Evolutionary conservation across 2,797 vertebrate genomes (phyloP).

Genomic region (Pteropus rufus): DNA sequence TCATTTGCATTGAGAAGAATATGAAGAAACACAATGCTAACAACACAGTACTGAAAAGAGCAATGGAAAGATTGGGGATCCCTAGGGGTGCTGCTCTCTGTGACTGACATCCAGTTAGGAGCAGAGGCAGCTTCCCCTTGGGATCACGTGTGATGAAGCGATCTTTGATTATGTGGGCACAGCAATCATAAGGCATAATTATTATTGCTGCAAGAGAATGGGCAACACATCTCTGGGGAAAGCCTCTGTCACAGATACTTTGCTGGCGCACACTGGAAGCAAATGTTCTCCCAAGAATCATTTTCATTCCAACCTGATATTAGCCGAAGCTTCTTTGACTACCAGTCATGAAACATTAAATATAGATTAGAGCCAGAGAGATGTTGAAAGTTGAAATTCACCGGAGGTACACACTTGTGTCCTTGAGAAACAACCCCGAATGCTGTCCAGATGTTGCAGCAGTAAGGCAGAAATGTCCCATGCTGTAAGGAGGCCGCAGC

Average conservation of each 20-base stretch:
- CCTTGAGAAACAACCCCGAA: conserved; percentile 84
- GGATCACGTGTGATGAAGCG: conserved; percentile 82
- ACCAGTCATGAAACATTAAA: conserved; percentile 88
- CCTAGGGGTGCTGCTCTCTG: conserved; percentile 80
- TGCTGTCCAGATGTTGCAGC: conserved; percentile 86
- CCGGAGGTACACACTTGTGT: conserved; percentile 81
- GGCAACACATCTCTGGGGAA: conserved; percentile 84
- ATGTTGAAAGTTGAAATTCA: conserved; percentile 88
- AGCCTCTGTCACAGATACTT: conserved; percentile 82
- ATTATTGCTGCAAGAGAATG: conserved; percentile 87
- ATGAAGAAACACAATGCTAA: conserved; percentile 83
- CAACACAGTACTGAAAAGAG: conserved; percentile 83
- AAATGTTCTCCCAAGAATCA: conserved; percentile 85
- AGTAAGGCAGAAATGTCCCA: conserved; percentile 80
- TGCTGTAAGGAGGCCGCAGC: conserved; percentile 79
- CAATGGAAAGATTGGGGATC: conserved; percentile 79
- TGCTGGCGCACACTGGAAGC: conserved; percentile 80
- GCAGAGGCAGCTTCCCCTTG: conserved; percentile 76
- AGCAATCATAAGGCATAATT: conserved; percentile 88
- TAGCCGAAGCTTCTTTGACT: conserved; percentile 85
- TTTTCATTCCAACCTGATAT: conserved; percentile 87
- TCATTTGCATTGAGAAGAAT: conserved; percentile 86
- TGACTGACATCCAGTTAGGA: conserved; percentile 86
- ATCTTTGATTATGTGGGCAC: conserved; percentile 89
- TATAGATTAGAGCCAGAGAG: conserved; percentile 87